Evolutionary conservation across 2,797 vertebrate genomes (phyloP), one percentile per base, ranked within the genome.

Genomic region (Carapus acus): DNA sequence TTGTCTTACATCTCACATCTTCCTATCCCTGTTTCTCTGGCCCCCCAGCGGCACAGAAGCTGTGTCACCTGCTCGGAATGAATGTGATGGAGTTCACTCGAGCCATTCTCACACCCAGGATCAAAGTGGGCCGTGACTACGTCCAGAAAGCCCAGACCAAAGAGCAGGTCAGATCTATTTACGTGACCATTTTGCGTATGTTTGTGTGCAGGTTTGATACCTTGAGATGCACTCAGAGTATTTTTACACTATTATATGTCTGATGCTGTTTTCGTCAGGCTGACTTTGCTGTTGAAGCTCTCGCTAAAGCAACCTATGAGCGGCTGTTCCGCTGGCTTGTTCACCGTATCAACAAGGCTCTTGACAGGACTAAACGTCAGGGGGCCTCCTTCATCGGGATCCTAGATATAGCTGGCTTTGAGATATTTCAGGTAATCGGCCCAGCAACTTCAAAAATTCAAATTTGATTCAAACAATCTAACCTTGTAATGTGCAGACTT

Each of bases 81-180:
- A 94, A 94, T 0, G 93, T 98, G 59, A 97, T 94, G 45, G 96
- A 98, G 79, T 98, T 98, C 78, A 96, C 94, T 44, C 87, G 96
- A 69, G 86, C 91, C 14, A 97, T 98, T 67, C 90, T 98, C 53
- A 93, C 90, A 18, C 96, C 96, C 1, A 87, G 95, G 55, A 98
- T 98, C 82, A 98, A 98, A 71, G 96, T 98, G 8, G 96, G 95
- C 69, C 83, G 96, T 54, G 96, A 98, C 83, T 98, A 96, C 0
- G 94, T 98, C 5, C 96, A 98, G 84, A 98, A 98, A 79, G 96
- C 96, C 11, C 96, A 98, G 87, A 98, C 96, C 79, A 98, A 98
- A 86, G 95, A 98, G 36, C 94, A 98, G 81, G 94, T 95, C 56
- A 83, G 85, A 8, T 4, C 0, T 6, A n/a, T n/a, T n/a, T n/a